These are phyloP conservation scores for Epizoanthus illoricatus DNA, from an alignment of 92 coral and sea anemone genomes.

Conservation along the genomic window DNA sequence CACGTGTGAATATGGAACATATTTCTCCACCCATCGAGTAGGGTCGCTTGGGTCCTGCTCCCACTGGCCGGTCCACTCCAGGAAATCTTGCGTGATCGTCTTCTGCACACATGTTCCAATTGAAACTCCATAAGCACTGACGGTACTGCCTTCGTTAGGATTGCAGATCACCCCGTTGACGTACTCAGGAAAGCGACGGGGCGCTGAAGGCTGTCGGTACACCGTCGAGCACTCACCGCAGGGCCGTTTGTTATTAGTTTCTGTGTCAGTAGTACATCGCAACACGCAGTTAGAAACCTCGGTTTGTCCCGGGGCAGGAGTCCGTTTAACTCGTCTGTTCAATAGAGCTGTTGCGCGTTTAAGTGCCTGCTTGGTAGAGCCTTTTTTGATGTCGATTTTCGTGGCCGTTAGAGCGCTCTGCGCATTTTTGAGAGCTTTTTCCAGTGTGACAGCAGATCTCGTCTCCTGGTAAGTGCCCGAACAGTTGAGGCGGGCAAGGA, in stretches of 20 bases:
- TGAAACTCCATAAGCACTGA: neutral
- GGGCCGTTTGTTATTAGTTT: neutral
- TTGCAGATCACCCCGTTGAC: slow-evolving; percentile 12
- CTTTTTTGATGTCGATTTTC: neutral
- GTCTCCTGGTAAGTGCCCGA: slow-evolving; percentile 9
- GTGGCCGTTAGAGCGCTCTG: neutral
- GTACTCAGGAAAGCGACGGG: slow-evolving; percentile 1
- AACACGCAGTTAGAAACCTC: neutral
- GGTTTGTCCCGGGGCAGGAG: neutral
- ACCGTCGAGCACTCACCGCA: slow-evolving; percentile 17
- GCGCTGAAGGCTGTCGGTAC: neutral
- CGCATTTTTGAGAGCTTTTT: neutral
- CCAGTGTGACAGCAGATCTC: neutral
- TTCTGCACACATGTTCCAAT: slow-evolving; percentile 1
- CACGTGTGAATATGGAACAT: neutral
- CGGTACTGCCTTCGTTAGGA: neutral
- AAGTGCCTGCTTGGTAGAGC: neutral
- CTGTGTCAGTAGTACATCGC: neutral
- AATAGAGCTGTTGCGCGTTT: neutral
- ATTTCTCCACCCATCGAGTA: neutral
- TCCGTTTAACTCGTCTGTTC: neutral
- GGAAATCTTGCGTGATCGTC: neutral
- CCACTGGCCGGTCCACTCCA: neutral
- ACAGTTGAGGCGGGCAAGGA: slow-evolving; percentile 21
- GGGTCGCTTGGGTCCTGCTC: neutral